Conservation (phyloP, 2,113 vertebrate species). For the Parotia lawesii region DNA sequence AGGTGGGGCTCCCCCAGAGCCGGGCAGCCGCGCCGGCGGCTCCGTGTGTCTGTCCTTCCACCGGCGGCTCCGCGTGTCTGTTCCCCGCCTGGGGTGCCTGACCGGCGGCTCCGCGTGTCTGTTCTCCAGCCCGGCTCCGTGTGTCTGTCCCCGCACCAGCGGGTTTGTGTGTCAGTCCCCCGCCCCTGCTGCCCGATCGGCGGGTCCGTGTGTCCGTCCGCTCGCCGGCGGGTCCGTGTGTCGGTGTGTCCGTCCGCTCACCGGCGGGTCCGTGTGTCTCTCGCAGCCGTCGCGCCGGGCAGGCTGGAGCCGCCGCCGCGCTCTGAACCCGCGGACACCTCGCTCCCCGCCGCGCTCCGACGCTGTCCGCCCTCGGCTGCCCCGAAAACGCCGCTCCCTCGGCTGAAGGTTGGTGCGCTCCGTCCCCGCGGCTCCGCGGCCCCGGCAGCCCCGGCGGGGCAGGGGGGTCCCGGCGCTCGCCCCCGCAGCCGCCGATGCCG, state of each 20-base stretch:
- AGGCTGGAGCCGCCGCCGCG: conserved; percentile 53
- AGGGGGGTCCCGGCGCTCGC: background rate
- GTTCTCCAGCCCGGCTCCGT: no score
- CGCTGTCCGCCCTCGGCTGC: conserved; percentile 85
- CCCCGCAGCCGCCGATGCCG: background rate
- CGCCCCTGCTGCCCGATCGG: no score
- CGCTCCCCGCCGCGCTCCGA: conserved; percentile 73
- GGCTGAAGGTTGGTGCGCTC: conserved; percentile 85
- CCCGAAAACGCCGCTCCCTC: conserved; percentile 80
- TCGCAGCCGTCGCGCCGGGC: conserved; percentile 55
- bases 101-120: background rate
- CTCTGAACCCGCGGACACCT: conserved; percentile 74
- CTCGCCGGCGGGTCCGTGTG: background rate
- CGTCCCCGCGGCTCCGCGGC: background rate
- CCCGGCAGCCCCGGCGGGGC: background rate
- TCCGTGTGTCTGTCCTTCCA: background rate
- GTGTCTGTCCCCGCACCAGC: background rate
- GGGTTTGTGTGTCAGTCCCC: background rate
- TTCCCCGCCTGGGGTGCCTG: background rate
- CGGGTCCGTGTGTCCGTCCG: background rate
- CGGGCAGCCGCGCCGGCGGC: background rate
- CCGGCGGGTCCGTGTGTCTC: background rate
- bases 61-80: background rate
- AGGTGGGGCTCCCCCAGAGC: background rate
- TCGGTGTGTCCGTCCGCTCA: background rate